A percentile compares a stretch with the other conserved stretches of the same genome.
These are phyloP conservation scores for Macrobrachium nipponense DNA, from an alignment of 1,140 invertebrate genomes.

Conservation along the genomic window DNA sequence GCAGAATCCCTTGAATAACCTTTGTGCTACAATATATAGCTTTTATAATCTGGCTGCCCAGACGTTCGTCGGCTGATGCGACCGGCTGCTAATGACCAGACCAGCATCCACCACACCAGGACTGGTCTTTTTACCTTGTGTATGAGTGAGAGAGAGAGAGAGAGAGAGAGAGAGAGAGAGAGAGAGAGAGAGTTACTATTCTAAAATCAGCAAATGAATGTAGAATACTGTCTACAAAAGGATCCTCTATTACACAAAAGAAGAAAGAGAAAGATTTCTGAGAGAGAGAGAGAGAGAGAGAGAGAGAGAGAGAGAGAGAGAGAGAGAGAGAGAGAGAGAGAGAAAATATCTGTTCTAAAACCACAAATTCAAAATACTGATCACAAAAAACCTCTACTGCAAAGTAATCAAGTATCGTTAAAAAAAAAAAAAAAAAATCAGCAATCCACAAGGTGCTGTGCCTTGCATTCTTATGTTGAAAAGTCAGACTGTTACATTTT, in stretches of 20 bases:
- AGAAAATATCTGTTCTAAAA: no score
- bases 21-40: no score
- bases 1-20: no score
- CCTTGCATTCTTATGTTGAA: no score
- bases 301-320: background rate
- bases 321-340: background rate
- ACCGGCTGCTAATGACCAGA: no score
- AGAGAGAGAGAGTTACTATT: background rate
- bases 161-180: constrained; percentile 1
- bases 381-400: no score
- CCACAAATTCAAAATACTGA: background rate
- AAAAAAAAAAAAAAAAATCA: background rate
- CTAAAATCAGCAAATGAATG: no score
- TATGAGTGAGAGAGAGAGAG: background rate
- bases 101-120: no score
- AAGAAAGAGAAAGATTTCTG: background rate
- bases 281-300: background rate
- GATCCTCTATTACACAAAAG: background rate
- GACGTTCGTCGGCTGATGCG: no score
- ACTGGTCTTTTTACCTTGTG: background rate
- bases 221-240: background rate
- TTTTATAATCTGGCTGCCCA: no score
- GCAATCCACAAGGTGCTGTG: background rate
- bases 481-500: no score
- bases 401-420: background rate